phyloP scores from a whole-genome alignment of 2,888 invertebrate species.

The Colletes collaris region DNA sequence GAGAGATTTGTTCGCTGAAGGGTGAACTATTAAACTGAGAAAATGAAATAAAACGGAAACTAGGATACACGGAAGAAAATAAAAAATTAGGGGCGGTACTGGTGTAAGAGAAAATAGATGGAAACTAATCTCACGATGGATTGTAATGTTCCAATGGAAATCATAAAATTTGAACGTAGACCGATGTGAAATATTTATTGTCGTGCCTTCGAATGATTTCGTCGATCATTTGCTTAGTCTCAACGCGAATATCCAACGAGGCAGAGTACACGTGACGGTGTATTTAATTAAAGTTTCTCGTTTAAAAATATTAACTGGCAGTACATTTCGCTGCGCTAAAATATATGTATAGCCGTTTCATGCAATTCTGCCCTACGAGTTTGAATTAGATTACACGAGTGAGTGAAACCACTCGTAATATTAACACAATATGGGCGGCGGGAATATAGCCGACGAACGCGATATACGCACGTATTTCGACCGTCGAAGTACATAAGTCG shows the following conservation, averaged over 20 bases:
- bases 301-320: slow-evolving; percentile 9
- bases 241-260: not conserved
- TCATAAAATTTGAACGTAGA: not conserved
- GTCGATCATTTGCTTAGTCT: not conserved
- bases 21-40: too few relatives aligned
- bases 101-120: too few relatives aligned
- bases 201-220: not conserved
- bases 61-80: too few relatives aligned
- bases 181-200: not conserved
- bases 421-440: not conserved
- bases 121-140: too few relatives aligned
- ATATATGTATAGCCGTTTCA: slow-evolving; percentile 17
- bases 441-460: slow-evolving; percentile 25
- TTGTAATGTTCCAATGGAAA: not conserved
- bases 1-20: too few relatives aligned
- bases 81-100: too few relatives aligned
- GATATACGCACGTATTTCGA: slow-evolving; percentile 4
- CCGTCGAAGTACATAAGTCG: not conserved
- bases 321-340: not conserved
- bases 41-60: too few relatives aligned
- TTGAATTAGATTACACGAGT: slow-evolving; percentile 32
- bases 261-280: not conserved
- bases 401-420: slow-evolving; percentile 28
- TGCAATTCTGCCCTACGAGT: slow-evolving; percentile 16
- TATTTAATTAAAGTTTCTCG: slow-evolving; percentile 15